Evolutionary conservation across 2,888 invertebrate genomes (phyloP), one percentile per base, ranked within the genome.

Genomic region (Nycteola revayana): DNA sequence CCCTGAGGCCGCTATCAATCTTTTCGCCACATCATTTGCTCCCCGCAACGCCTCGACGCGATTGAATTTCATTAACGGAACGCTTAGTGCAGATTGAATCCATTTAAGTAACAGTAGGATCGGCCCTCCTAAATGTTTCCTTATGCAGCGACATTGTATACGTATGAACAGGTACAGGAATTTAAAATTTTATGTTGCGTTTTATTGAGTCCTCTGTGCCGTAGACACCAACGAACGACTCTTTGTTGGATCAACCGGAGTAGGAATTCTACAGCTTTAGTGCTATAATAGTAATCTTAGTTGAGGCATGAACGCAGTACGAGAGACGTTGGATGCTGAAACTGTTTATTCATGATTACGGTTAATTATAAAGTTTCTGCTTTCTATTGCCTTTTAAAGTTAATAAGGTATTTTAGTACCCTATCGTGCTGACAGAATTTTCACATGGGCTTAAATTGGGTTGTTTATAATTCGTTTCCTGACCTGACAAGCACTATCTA

Each of bases 61-160:
- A 87, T 88, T 87, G 87, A 86, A 86, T 87, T 87, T 86, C 87
- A 87, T 87, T 88, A 88, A 84, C 79, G 79, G 69, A 86, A 78
- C 87, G 87, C 86, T 87, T 87, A 87, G 86, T 80, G 75, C 79
- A 79, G 82, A 87, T 87, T 87, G 86, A 80, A 86, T 84, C 85
- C 75, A 86, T 87, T 87, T 81, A 81, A 85, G 73, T 82, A 81
- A 81, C 76, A 73, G 72, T 73, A 62, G 74, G 68, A 74, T 73
- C 75, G 72, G 66, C 67, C 66, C 63, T 63, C 46, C 47, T 61
- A 62, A 67, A 69, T 69, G 68, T 64, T 61, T 55, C 60, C 55
- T 61, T 64, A 60, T 69, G 69, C 70, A 66, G 53, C 63, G 55
- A 54, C 62, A 56, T 51, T 49, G 49, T 56, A 43, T 43, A 48